Evolutionary conservation across 2,797 vertebrate genomes (phyloP), one percentile per base, ranked within the genome.

Genomic region (Acipenser ruthenus): DNA sequence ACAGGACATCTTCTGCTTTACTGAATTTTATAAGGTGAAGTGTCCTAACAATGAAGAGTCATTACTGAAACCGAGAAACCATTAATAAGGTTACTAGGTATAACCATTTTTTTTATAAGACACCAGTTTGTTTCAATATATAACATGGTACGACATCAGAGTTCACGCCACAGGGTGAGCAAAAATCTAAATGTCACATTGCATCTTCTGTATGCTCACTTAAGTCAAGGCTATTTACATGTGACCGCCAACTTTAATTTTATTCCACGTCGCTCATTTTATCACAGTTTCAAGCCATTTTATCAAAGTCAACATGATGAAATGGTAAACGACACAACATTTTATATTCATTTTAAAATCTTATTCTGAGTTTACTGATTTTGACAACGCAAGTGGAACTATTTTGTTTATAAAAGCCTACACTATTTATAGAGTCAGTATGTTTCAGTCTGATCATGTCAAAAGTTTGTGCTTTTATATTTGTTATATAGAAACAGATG

Each of bases 11-110:
- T 65, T 58, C 49, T 49, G 67, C 50, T 63, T 52, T 23, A 49
- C 18, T 49, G 47, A 62, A 58, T 66, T 83, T 83, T 81, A 82
- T 75, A 74, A 82, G 78, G 82, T 81, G 80, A 55, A 49, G 48
- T 7, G 12, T 10, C 64, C 65, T 67, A 67, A 67, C 61, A 50
- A 67, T 65, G 48, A 23, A 64, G 37, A 11, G 49, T 23, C 56
- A 53, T 65, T 23, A 53, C 12, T 62, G 50, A 55, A 23, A 11
- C 15, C 4, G 6, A 51, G 55, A 58, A 58, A 13, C 12, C 12
- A n/a, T 11, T 7, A 13, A 11, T 58, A n/a, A 58, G 55, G 55
- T 58, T 58, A 58, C 10, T n/a, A n/a, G 55, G 15, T 58, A n/a
- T 58, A 58, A 58, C 12, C 12, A 6, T 11, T 58, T 13, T 58